Percentiles rank a stretch among this genome's conserved stretches.
Evolutionary conservation across 2,797 vertebrate genomes (phyloP).

Genomic region (Coccyzus lansbergi): DNA sequence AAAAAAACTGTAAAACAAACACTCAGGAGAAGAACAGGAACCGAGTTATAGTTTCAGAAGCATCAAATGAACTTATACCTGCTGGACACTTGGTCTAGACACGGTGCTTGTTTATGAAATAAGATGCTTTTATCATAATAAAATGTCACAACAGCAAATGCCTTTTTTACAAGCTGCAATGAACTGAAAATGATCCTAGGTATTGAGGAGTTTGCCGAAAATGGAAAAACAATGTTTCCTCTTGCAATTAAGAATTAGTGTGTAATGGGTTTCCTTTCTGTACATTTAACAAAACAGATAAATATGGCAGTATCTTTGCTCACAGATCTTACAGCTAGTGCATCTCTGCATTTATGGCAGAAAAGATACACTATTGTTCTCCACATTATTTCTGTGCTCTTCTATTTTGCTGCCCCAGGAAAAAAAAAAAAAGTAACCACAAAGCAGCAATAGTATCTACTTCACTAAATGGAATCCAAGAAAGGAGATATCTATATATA

Average conservation of each 20-base stretch:
- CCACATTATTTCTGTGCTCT: neutral
- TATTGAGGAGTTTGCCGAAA: constrained; percentile 28
- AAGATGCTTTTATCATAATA: neutral
- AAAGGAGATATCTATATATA: neutral
- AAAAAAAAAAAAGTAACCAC: fast-evolving
- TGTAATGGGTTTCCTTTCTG: constrained; percentile 22
- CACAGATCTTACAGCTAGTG: neutral
- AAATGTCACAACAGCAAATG: constrained; percentile 10
- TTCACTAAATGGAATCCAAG: neutral
- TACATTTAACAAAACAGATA: constrained; percentile 43
- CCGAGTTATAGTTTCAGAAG: fast-evolving
- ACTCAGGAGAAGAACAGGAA: neutral
- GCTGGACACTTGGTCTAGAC: neutral
- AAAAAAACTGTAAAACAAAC: neutral
- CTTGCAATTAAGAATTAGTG: neutral
- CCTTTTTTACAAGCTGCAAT: constrained; percentile 4
- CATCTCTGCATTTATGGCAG: neutral
- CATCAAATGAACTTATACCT: fast-evolving
- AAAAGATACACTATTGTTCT: neutral
- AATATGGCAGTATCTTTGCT: neutral
- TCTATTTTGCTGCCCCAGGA: neutral
- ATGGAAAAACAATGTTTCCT: constrained; percentile 18
- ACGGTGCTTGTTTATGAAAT: neutral
- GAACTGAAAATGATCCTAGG: neutral
- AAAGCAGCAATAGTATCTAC: neutral